phyloP scores from a whole-genome alignment of 2,113 vertebrate species.

The Tautogolabrus adspersus region DNA sequence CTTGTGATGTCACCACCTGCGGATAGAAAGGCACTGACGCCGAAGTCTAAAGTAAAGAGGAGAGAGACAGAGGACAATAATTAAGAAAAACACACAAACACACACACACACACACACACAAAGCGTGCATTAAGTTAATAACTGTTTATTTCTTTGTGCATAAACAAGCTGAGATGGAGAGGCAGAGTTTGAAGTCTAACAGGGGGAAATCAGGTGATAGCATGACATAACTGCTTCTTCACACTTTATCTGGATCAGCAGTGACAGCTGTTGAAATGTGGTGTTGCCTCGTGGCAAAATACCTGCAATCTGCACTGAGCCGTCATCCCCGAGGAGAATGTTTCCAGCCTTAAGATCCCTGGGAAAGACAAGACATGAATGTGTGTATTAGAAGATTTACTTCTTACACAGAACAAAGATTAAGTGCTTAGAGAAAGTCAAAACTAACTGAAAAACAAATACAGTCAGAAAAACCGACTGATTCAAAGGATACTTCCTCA shows the following conservation, averaged over 20 bases:
- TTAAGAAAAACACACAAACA: neutral
- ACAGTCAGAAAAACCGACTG: neutral
- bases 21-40: constrained; percentile 97
- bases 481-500: neutral
- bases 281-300: constrained; percentile 28
- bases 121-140: neutral
- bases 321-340: constrained; percentile 96
- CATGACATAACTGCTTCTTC: neutral
- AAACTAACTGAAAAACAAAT: neutral
- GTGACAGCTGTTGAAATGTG: constrained; percentile 14
- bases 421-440: neutral
- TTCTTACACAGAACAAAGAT: neutral
- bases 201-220: constrained; percentile 6
- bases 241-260: constrained; percentile 19
- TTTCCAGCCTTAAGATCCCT: constrained; percentile 97
- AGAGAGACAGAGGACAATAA: neutral
- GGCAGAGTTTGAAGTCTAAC: neutral
- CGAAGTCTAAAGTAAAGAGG: constrained; percentile 88
- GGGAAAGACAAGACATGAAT: constrained; percentile 61
- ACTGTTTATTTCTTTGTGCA: neutral
- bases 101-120: too few species aligned
- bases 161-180: neutral
- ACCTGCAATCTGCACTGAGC: constrained; percentile 96
- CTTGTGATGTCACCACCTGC: constrained; percentile 97
- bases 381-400: neutral